These are phyloP conservation scores for Pseudorhiza aurosa DNA, from an alignment of 30 jellyfish, hydroid and myxozoan species.

Conservation along the genomic window DNA sequence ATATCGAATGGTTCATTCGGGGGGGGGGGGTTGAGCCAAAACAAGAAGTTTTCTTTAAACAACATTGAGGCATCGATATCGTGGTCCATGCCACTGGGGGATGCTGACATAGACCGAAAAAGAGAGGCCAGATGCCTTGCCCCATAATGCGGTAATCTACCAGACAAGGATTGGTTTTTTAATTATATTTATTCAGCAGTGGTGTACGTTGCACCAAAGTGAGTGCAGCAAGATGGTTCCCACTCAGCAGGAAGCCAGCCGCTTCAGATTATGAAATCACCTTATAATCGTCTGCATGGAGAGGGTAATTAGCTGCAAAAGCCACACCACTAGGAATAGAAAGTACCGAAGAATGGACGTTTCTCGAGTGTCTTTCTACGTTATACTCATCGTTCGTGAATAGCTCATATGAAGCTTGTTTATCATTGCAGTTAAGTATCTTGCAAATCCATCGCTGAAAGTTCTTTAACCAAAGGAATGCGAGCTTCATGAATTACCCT, in stretches of 20 bases:
- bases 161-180: too few species aligned
- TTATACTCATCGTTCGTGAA: not conserved
- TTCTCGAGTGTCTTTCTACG: not conserved
- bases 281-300: constrained; percentile 48
- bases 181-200: too few species aligned
- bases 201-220: too few species aligned
- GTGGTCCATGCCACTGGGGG: too few species aligned
- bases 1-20: too few species aligned
- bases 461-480: constrained; percentile 2
- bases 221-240: too few species aligned
- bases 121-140: too few species aligned
- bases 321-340: constrained; percentile 35
- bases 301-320: constrained; percentile 35
- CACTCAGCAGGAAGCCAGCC: constrained; percentile 1
- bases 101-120: too few species aligned
- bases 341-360: constrained; percentile 13
- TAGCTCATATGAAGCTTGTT: constrained; percentile 26
- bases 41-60: too few species aligned
- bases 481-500: not conserved
- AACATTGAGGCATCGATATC: too few species aligned
- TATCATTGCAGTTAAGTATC: constrained; percentile 1
- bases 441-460: constrained; percentile 4
- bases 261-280: constrained; percentile 14
- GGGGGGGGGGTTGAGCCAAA: too few species aligned
- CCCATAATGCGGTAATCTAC: too few species aligned